Percentiles rank a stretch among this genome's conserved stretches.
Conservation (phyloP, 2,797 vertebrate genomes). For the Neosalanx taihuensis region DNA sequence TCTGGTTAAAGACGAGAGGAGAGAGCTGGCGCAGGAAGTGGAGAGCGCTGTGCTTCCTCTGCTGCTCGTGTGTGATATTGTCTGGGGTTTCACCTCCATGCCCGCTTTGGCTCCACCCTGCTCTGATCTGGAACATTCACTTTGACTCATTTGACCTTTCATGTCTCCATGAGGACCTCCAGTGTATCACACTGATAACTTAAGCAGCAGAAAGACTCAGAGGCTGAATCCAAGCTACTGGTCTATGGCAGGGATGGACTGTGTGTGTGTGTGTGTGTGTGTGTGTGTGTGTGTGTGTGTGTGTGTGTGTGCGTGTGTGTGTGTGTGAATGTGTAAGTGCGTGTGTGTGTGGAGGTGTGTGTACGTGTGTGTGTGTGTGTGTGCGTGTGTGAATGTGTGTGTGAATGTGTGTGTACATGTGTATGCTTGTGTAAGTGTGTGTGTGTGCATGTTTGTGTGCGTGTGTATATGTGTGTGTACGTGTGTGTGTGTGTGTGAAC, state of each 20-base stretch:
- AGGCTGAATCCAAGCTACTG: background rate
- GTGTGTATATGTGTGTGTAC: background rate
- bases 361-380: background rate
- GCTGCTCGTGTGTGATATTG: background rate
- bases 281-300: background rate
- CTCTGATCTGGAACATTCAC: conserved; percentile 21
- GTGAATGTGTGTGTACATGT: background rate
- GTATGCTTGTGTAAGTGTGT: too few relatives aligned
- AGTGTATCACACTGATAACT: background rate
- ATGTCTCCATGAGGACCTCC: conserved; percentile 36
- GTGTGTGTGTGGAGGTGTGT: background rate
- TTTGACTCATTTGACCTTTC: conserved; percentile 61
- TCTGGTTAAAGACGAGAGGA: conserved; percentile 22
- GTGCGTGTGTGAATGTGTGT: background rate
- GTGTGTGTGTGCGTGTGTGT: background rate
- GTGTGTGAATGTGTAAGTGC: background rate
- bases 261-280: background rate
- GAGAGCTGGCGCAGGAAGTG: background rate
- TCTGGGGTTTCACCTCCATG: background rate
- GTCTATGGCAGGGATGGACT: background rate
- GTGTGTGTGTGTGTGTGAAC: background rate
- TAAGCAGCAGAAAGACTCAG: background rate
- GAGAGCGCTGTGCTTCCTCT: background rate
- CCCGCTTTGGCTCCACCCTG: background rate
- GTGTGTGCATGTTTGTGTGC: background rate